Evolutionary conservation across 1,140 invertebrate genomes (phyloP), one percentile per base, ranked within the genome.

Genomic region (Sarcophaga bullata): DNA sequence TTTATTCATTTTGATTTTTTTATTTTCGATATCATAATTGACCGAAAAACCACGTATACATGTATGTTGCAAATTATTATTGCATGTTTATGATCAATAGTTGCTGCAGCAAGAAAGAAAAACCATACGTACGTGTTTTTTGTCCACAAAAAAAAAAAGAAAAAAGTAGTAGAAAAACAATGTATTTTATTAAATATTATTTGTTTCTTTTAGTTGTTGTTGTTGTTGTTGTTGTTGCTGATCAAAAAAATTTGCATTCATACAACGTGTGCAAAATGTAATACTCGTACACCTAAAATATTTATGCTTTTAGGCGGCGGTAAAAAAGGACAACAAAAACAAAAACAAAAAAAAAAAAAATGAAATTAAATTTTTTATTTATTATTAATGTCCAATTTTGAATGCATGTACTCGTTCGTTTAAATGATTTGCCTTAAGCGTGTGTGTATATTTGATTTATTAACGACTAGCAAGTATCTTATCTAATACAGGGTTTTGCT

Each of bases 351-450:
- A 37, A 4, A 37, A 37, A 37, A 37, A 37, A 37, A 37, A 37
- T 37, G 25, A 37, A 37, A 37, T 37, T 37, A 7, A 62, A 62
- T 17, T 19, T 68, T 68, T 19, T 68, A 68, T 68, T 68, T 68
- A 68, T 68, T 68, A 68, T 68, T 68, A 68, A 68, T 68, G 58
- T 68, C 62, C 62, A 68, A 68, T 68, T 58, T 68, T 68, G 62
- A 68, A 25, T 68, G 8, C 62, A n/a, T 58, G 54, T 58, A 13
- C 54, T 58, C n/a, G 54, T 58, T 3, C 15, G 25, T 37, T 37
- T 37, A 37, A 37, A 37, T 4, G 54, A 58, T 58, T n/a, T 37
- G n/a, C 11, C 54, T 58, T n/a, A 58, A 58, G 25, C 25, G 25
- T 37, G 1, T 37, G 1, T 37, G 25, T 37, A 37, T 37, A 37